Conservation (phyloP, 1,140 invertebrate genomes). For the Drosophila subobscura region DNA sequence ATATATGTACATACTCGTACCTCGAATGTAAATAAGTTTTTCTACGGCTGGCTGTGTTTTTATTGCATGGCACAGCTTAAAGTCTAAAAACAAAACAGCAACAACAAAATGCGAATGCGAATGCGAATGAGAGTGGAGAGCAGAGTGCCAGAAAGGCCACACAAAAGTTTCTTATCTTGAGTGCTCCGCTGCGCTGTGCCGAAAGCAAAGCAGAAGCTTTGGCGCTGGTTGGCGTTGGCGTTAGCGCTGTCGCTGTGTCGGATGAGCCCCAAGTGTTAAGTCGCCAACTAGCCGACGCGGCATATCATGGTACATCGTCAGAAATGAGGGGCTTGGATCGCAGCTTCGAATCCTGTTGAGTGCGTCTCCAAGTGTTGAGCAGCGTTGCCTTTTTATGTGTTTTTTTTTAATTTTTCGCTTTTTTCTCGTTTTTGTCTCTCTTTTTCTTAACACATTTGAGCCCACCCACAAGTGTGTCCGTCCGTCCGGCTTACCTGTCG, state of each 20-base stretch:
- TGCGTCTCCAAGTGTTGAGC: conserved; percentile 83
- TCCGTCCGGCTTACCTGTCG: conserved; percentile 47
- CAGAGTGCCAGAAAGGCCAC: conserved; percentile 8
- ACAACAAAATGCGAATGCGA: conserved; percentile 12
- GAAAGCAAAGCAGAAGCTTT: conserved; percentile 18
- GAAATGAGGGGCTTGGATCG: conserved; percentile 88
- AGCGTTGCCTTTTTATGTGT: background rate
- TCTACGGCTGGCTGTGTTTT: conserved; percentile 55
- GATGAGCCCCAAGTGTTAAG: conserved; percentile 43
- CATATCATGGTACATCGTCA: conserved; percentile 86
- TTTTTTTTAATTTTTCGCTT: conserved; percentile 11
- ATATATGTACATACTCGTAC: too few relatives aligned
- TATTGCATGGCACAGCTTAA: conserved; percentile 69
- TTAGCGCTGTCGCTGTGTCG: background rate
- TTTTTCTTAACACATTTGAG: conserved; percentile 56
- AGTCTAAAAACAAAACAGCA: conserved; percentile 58
- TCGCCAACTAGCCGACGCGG: conserved; percentile 83
- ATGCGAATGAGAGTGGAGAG: conserved; percentile 2
- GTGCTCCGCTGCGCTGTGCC: conserved; percentile 3
- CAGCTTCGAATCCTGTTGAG: conserved; percentile 92
- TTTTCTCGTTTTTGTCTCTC: conserved; percentile 25
- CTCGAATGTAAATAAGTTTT: conserved; percentile 61
- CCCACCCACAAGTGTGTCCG: conserved; percentile 72
- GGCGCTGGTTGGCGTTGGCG: conserved; percentile 1
- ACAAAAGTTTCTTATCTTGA: conserved; percentile 49